phyloP scores from a whole-genome alignment of 92 coral and sea anemone genomes.

The Porites rus region DNA sequence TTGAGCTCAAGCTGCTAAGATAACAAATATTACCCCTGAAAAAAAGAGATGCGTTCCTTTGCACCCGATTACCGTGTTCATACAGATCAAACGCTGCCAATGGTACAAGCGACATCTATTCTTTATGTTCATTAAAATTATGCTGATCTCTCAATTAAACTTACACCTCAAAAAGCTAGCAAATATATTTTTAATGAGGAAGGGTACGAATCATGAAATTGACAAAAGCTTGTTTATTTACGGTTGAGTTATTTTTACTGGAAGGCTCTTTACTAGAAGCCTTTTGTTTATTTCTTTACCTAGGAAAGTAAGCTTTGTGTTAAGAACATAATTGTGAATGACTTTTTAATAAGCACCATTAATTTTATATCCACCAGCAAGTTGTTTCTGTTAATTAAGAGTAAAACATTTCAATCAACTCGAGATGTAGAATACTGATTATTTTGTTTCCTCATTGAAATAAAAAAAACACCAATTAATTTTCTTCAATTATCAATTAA shows the following conservation, averaged over 20 bases:
- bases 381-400: not conserved
- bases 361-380: not conserved
- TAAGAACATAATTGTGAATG: too few species aligned
- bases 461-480: not conserved
- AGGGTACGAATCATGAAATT: not conserved
- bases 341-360: too few species aligned
- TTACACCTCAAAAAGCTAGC: not conserved
- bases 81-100: not conserved
- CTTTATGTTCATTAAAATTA: not conserved
- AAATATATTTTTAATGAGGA: not conserved
- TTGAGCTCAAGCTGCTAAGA: not conserved
- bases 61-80: not conserved
- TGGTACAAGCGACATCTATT: too few species aligned
- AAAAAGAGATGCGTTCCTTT: not conserved
- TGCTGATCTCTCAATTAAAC: not conserved
- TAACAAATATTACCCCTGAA: not conserved
- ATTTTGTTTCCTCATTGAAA: not conserved
- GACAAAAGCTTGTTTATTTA: not conserved
- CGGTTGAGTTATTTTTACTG: constrained; percentile 5
- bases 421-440: too few species aligned
- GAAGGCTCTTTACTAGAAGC: not conserved
- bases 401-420: too few species aligned
- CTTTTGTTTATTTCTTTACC: not conserved
- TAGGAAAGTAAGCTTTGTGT: too few species aligned
- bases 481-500: not conserved